A percentile compares a stretch with the other conserved stretches of the same genome.
phyloP scores from a whole-genome alignment of 1,140 invertebrate genomes.

The Cherax destructor region DNA sequence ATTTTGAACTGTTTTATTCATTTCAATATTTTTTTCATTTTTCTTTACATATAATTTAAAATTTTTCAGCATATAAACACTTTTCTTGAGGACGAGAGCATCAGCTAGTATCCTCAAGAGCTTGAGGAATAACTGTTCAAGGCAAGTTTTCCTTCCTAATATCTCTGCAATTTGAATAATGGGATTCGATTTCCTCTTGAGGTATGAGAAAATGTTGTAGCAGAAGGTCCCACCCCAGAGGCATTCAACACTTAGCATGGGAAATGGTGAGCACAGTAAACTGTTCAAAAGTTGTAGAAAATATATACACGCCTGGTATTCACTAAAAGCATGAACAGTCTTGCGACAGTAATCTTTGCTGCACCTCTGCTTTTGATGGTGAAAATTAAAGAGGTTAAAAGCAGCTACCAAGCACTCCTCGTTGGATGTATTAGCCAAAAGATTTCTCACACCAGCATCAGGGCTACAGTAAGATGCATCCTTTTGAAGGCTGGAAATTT shows the following conservation, averaged over 20 bases:
- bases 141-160: slow-evolving; percentile 43
- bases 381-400: slow-evolving; percentile 40
- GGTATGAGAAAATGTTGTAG: slow-evolving; percentile 45
- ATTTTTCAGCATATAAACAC: background rate
- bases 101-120: slow-evolving; percentile 7
- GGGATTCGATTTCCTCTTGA: slow-evolving; percentile 15
- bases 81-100: slow-evolving; percentile 14
- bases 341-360: slow-evolving; percentile 24
- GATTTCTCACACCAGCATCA: background rate
- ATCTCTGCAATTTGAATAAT: background rate
- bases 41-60: background rate
- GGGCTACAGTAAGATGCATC: background rate
- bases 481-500: background rate
- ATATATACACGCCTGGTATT: slow-evolving; percentile 55
- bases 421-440: slow-evolving; percentile 9
- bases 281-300: slow-evolving; percentile 55
- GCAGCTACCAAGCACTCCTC: slow-evolving; percentile 49
- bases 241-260: slow-evolving; percentile 46
- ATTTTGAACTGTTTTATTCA: background rate
- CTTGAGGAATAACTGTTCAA: slow-evolving; percentile 41
- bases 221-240: slow-evolving; percentile 58
- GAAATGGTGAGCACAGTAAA: slow-evolving; percentile 51
- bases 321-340: slow-evolving; percentile 57
- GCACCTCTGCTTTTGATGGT: slow-evolving; percentile 23
- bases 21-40: background rate